Conservation (phyloP, 2,113 vertebrate genomes). For the Chloebia gouldiae region DNA sequence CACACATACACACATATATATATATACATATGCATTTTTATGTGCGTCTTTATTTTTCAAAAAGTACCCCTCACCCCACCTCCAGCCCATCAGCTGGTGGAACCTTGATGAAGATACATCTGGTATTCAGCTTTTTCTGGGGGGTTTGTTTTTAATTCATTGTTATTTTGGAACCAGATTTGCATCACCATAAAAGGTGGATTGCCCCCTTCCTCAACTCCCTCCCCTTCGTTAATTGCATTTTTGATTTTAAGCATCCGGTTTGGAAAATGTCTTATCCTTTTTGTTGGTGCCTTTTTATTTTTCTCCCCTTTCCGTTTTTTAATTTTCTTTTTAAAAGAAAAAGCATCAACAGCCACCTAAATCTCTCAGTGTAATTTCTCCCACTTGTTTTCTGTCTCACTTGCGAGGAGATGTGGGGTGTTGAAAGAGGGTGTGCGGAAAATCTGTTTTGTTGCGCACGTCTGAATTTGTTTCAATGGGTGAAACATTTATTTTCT, state of each 20-base stretch:
- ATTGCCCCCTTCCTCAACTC: not conserved
- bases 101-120: conserved; percentile 47
- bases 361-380: not conserved
- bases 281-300: not conserved
- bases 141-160: conserved; percentile 12
- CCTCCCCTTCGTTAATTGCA: not conserved
- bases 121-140: not conserved
- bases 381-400: not conserved
- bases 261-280: not conserved
- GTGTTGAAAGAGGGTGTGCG: not conserved
- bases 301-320: fast-evolving
- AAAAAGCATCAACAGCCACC: not conserved
- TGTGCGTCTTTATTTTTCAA: not conserved
- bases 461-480: conserved; percentile 14
- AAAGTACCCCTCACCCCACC: not conserved
- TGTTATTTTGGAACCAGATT: conserved; percentile 43
- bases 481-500: conserved; percentile 24
- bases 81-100: not conserved
- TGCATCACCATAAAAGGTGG: conserved; percentile 51
- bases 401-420: conserved; percentile 16
- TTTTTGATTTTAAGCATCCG: conserved; percentile 20
- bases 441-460: conserved; percentile 34
- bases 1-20: fast-evolving
- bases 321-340: not conserved
- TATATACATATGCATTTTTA: not conserved